Evolutionary conservation across 2,113 vertebrate species (phyloP).

Genomic region (Ptilorrhoa leucosticta): DNA sequence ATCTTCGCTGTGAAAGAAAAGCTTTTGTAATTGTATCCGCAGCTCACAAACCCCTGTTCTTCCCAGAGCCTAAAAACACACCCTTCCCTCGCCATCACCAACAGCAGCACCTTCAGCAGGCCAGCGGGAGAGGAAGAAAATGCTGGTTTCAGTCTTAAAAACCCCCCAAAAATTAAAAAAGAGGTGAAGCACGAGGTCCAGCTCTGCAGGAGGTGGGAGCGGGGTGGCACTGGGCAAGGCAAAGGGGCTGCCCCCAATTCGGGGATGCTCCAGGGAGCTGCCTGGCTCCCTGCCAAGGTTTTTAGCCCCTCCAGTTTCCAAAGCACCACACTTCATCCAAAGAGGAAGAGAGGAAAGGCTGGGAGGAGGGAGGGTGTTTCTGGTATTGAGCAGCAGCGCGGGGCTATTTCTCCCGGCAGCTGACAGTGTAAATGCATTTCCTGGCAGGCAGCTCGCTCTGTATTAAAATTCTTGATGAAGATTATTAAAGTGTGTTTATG

Average conservation of each 20-base stretch:
- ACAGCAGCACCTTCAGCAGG: not conserved
- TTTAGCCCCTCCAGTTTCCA: not conserved
- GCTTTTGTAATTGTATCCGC: not conserved
- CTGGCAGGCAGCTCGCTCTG: constrained; percentile 46
- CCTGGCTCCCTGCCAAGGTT: not conserved
- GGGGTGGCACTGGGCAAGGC: not conserved
- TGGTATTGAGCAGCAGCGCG: constrained; percentile 7
- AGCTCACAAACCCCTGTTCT: not conserved
- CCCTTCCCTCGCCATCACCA: not conserved
- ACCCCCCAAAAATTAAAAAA: not conserved
- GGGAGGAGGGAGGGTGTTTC: constrained; percentile 3
- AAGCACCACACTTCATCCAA: not conserved
- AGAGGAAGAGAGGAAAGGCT: not conserved
- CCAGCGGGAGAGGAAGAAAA: not conserved
- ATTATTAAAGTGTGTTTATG: constrained; percentile 64
- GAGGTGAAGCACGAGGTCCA: not conserved
- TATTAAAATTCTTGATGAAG: constrained; percentile 62
- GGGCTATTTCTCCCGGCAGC: not conserved
- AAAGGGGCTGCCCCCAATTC: not conserved
- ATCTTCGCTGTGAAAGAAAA: not conserved
- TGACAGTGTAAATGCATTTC: constrained; percentile 58
- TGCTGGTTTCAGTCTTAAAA: not conserved
- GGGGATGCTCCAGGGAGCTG: not conserved
- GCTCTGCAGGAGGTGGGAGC: not conserved
- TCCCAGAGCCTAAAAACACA: not conserved